A percentile compares a stretch with the other conserved stretches of the same genome.
Conservation (phyloP, 2,113 vertebrate genomes). For the Ranitomeya variabilis region DNA sequence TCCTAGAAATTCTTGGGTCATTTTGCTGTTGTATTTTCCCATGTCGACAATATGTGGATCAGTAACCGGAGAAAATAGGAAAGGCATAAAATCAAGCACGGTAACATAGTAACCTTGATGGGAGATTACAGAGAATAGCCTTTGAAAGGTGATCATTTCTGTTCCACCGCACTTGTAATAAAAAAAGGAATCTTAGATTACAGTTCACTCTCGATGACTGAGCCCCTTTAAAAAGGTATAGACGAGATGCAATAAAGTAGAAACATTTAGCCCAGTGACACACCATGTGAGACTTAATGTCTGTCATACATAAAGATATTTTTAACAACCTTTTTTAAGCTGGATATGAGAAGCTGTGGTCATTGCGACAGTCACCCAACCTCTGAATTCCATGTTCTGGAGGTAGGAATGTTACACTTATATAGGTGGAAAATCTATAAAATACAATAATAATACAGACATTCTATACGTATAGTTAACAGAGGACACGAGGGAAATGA, state of each 20-base stretch:
- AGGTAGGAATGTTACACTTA: not conserved
- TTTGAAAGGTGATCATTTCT: constrained; percentile 55
- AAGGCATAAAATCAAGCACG: constrained; percentile 62
- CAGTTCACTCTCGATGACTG: constrained; percentile 61
- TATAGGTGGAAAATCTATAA: not conserved
- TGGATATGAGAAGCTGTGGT: constrained; percentile 10
- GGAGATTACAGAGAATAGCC: constrained; percentile 43
- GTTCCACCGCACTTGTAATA: constrained; percentile 47
- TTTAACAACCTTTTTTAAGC: constrained; percentile 33
- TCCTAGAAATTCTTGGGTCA: constrained; percentile 63
- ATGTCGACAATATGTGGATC: constrained; percentile 67
- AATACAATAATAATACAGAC: not conserved
- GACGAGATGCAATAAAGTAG: constrained; percentile 34
- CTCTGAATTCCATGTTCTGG: not conserved
- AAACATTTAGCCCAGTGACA: constrained; percentile 21
- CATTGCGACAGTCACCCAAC: not conserved
- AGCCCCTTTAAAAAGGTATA: constrained; percentile 59
- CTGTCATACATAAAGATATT: constrained; percentile 38
- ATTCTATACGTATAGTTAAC: not conserved
- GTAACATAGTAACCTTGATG: constrained; percentile 62
- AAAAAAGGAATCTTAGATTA: constrained; percentile 63
- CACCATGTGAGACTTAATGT: not conserved
- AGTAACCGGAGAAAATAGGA: constrained; percentile 69
- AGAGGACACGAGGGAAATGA: not conserved
- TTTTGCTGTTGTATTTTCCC: constrained; percentile 61